Conservation (phyloP, 2,797 vertebrate genomes). For the Zenarchopterus dispar region DNA sequence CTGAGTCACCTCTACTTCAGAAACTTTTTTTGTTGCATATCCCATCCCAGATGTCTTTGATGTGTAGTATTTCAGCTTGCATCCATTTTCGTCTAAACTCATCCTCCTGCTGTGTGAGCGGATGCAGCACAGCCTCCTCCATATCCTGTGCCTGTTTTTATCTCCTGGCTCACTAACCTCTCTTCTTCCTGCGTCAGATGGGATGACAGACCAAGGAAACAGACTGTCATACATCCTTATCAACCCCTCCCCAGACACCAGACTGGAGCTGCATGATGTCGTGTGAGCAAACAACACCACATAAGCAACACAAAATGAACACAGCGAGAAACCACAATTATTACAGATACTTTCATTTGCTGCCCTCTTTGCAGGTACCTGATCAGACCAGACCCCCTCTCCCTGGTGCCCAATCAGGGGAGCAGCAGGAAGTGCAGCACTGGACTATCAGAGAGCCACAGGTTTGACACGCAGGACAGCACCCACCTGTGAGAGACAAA, state of each 20-base stretch:
- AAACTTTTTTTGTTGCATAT: background rate
- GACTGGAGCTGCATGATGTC: constrained; percentile 86
- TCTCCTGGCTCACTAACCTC: constrained; percentile 61
- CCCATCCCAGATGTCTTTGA: background rate
- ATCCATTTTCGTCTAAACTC: constrained; percentile 31
- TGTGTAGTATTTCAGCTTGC: background rate
- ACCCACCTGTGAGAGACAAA: constrained; percentile 82
- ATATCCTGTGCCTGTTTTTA: constrained; percentile 59
- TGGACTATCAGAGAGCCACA: constrained; percentile 78
- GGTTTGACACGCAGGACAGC: constrained; percentile 84
- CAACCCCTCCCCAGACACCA: constrained; percentile 86
- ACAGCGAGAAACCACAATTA: background rate
- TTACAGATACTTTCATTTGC: constrained; percentile 9
- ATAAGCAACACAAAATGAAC: constrained; percentile 14
- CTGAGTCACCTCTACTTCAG: too few species aligned
- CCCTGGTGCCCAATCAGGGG: constrained; percentile 82
- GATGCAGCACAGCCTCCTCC: constrained; percentile 46
- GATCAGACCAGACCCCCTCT: constrained; percentile 87
- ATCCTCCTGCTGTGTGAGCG: constrained; percentile 24
- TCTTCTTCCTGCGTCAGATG: constrained; percentile 79
- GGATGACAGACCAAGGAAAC: constrained; percentile 87
- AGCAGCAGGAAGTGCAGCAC: constrained; percentile 78
- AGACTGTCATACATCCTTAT: constrained; percentile 89
- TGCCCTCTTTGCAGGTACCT: constrained; percentile 77
- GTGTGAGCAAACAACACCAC: constrained; percentile 80